Evolutionary conservation across 2,113 vertebrate genomes (phyloP), one percentile per base, ranked within the genome.

Genomic region (Xiphorhynchus elegans): DNA sequence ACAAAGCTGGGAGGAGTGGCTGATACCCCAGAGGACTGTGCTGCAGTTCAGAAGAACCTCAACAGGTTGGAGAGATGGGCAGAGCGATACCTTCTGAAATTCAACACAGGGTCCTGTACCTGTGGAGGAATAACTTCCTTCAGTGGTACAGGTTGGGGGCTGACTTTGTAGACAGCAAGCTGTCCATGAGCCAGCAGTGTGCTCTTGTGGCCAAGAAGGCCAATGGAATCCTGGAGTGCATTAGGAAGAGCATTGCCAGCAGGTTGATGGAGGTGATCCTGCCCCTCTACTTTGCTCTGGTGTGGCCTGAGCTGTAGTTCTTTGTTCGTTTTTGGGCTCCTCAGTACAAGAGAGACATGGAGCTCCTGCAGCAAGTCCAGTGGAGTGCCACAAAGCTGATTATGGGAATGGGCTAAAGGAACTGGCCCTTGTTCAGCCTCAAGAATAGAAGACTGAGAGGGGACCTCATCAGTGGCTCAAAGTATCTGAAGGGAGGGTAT

Each of bases 401-500:
- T 39, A 58, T 4, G 25, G 29, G 24, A 15, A 29, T n/a, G 69
- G 24, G 9, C 25, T 60, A 9, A 50, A 19, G 14, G 35, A 70
- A 13, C 14, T 50, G 18, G 8, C 6, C 10, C 31, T 50, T 35
- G 17, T 26, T 68, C 25, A 35, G 31, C 28, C 37, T 76, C 44
- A 17, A 68, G 35, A 44, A 26, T 10, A 46, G 8, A 58, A 35
- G 33, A 50, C 25, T 42, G 31, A 56, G 35, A 35, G 6, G 7
- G 5, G 6, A 18, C 17, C 19, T 42, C 12, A 50, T 66, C 19
- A 16, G 1, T 2, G 2, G 19, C 15, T 47, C 1, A 10, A 18
- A 44, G 5, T 33, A 33, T 52, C 6, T 68, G 52, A 42, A 17
- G 5, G 31, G 7, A 60, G 11, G 25, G 6, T 26, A 9, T 37